phyloP scores from a whole-genome alignment of 2,113 vertebrate species.

The Azemiops feae region DNA sequence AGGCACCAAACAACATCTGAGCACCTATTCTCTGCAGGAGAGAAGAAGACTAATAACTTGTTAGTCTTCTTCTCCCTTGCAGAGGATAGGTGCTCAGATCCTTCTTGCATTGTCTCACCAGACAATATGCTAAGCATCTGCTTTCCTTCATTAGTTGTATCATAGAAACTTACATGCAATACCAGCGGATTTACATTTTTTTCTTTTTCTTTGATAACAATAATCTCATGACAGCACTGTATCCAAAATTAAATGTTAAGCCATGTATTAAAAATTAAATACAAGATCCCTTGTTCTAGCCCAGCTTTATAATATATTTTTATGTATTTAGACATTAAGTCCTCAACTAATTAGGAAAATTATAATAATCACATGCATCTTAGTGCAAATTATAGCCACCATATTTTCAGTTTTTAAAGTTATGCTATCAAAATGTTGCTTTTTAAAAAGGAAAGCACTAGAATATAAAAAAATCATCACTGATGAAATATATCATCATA shows the following conservation, averaged over 20 bases:
- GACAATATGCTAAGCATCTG: neutral
- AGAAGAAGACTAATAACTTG: neutral
- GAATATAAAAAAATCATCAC: neutral
- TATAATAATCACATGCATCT: neutral
- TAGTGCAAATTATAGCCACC: neutral
- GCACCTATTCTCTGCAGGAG: too few relatives aligned
- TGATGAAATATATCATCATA: neutral
- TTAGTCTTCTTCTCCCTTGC: neutral
- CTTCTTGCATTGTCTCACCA: neutral
- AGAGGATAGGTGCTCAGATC: neutral
- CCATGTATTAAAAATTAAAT: neutral
- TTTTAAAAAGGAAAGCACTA: neutral
- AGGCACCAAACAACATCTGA: neutral
- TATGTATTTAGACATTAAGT: neutral
- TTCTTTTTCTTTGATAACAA: neutral
- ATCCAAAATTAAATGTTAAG: neutral
- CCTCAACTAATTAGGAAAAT: neutral
- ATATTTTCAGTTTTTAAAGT: neutral
- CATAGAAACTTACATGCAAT: neutral
- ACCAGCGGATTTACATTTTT: neutral
- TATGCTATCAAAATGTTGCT: neutral
- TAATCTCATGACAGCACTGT: neutral
- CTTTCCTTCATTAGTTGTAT: neutral
- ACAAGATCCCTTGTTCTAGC: neutral
- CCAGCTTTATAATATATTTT: neutral